These are phyloP conservation scores for Xylocopa sonorina DNA, from an alignment of 1,140 invertebrate species.

Conservation along the genomic window DNA sequence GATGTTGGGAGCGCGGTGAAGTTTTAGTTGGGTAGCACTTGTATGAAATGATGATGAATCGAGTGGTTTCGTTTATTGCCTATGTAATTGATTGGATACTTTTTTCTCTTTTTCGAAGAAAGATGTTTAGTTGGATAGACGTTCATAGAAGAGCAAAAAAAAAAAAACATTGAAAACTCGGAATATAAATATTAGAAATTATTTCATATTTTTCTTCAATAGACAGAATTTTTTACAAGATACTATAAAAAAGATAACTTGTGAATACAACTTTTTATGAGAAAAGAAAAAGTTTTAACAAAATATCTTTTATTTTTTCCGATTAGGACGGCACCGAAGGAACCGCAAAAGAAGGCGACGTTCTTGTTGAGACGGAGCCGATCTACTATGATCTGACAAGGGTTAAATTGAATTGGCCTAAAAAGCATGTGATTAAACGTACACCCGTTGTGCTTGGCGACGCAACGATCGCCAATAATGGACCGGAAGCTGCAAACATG, in stretches of 20 bases:
- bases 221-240: too few relatives aligned
- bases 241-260: too few relatives aligned
- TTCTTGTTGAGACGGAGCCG: slow-evolving; percentile 90
- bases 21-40: background rate
- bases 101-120: too few relatives aligned
- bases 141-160: too few relatives aligned
- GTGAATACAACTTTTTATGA: too few relatives aligned
- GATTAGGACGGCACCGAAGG: slow-evolving; percentile 82
- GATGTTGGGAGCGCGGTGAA: background rate
- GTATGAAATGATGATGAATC: background rate
- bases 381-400: slow-evolving; percentile 87
- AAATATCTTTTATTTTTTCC: background rate
- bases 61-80: background rate
- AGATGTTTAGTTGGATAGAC: too few relatives aligned
- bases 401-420: slow-evolving; percentile 84
- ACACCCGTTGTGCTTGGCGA: slow-evolving; percentile 83
- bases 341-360: slow-evolving; percentile 85
- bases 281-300: too few relatives aligned
- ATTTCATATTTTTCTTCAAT: too few relatives aligned
- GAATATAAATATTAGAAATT: too few relatives aligned
- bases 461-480: slow-evolving; percentile 85
- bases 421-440: slow-evolving; percentile 81
- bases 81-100: background rate
- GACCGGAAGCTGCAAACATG: slow-evolving; percentile 81
- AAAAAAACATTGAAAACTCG: too few relatives aligned